These are phyloP conservation scores for Eunapius fragilis DNA, from an alignment of 37 sponge, comb jelly and placozoan genomes.

Conservation along the genomic window DNA sequence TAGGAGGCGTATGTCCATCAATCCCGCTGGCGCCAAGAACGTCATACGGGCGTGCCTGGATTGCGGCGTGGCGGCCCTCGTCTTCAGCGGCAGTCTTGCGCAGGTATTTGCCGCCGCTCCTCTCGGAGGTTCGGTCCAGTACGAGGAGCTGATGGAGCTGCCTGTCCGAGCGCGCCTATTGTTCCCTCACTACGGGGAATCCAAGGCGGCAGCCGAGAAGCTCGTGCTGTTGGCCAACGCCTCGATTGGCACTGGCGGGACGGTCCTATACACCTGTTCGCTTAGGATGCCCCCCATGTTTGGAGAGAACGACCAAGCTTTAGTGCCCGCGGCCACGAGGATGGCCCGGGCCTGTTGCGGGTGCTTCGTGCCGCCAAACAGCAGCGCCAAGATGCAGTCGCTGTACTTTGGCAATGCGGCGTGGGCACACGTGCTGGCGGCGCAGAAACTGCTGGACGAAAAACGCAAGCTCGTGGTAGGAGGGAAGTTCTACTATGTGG, in stretches of 20 bases:
- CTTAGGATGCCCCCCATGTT: conserved; percentile 60
- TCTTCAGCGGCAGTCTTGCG: conserved; percentile 34
- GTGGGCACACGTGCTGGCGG: conserved; percentile 60
- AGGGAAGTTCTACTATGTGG: conserved; percentile 57
- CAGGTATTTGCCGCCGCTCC: conserved; percentile 15
- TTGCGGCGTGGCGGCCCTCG: conserved; percentile 53
- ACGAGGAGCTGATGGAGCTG: conserved; percentile 8
- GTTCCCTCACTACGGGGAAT: conserved; percentile 60
- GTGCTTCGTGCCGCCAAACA: conserved; percentile 20
- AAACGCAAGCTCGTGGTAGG: not conserved
- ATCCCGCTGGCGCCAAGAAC: conserved; percentile 51
- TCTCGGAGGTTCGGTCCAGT: not conserved
- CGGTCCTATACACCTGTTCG: conserved; percentile 48
- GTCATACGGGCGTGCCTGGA: conserved; percentile 60
- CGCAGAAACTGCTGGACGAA: conserved; percentile 36
- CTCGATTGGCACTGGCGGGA: conserved; percentile 10
- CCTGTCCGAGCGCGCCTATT: conserved; percentile 1
- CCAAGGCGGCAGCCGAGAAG: conserved; percentile 52
- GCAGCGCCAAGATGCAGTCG: conserved; percentile 40
- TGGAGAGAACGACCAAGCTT: conserved; percentile 41
- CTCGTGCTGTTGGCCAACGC: conserved; percentile 51
- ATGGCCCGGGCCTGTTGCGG: conserved; percentile 41
- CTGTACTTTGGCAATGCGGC: conserved; percentile 68
- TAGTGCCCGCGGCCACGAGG: conserved; percentile 4
- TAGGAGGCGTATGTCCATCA: conserved; percentile 47